A percentile compares a stretch with the other conserved stretches of the same genome.
phyloP scores from a whole-genome alignment of 2,113 vertebrate genomes.

The Sitta europaea region DNA sequence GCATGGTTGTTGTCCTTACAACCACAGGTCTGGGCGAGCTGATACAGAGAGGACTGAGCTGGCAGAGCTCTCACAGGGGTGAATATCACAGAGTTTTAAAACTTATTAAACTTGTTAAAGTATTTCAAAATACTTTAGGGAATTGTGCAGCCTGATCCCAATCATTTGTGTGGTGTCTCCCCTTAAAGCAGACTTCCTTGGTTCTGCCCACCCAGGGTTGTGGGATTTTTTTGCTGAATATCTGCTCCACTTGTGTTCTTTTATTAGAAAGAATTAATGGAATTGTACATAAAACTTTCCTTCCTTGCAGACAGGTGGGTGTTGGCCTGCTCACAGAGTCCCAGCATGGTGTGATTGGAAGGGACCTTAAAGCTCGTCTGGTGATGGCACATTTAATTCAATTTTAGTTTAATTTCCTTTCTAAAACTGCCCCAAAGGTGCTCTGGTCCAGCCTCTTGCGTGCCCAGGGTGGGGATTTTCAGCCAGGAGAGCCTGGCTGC shows the following conservation, averaged over 20 bases:
- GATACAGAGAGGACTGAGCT: accelerated
- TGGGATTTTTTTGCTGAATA: not conserved
- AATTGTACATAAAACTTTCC: no score
- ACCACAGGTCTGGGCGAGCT: not conserved
- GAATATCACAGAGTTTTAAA: accelerated
- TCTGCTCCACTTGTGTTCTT: not conserved
- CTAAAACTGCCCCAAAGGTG: accelerated
- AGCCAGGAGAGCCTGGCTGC: not conserved
- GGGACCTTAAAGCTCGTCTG: not conserved
- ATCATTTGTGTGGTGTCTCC: accelerated
- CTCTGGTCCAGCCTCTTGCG: accelerated
- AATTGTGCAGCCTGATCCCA: not conserved
- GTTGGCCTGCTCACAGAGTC: not conserved
- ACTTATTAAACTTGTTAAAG: no score
- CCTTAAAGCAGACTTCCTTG: not conserved
- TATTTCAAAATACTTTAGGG: not conserved
- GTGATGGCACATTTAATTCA: not conserved
- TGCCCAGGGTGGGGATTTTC: accelerated
- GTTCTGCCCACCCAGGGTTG: not conserved
- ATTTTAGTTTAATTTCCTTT: not conserved
- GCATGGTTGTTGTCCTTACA: not conserved
- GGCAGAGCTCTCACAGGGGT: not conserved
- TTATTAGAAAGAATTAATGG: not conserved
- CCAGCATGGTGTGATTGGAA: not conserved
- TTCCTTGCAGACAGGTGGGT: not conserved